These are phyloP conservation scores for Pitangus sulphuratus DNA, from an alignment of 2,797 vertebrate genomes.

Conservation along the genomic window DNA sequence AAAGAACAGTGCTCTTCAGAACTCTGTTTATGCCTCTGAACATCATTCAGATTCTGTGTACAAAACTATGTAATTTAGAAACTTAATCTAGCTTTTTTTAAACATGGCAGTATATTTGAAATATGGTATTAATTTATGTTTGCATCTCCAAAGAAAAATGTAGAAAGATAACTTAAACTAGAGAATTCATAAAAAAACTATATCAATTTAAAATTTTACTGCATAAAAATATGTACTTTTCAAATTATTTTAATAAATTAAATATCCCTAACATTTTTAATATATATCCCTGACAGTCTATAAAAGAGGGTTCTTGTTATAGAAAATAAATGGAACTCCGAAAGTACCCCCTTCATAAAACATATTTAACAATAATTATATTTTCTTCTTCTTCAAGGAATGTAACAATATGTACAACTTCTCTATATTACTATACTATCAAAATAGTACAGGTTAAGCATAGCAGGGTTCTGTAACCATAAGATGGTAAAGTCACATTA, in stretches of 20 bases:
- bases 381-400: conserved; percentile 77
- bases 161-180: conserved; percentile 80
- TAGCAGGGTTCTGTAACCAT: conserved; percentile 66
- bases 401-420: conserved; percentile 82
- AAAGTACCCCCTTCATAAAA: conserved; percentile 84
- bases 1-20: conserved; percentile 69
- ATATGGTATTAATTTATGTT: conserved; percentile 76
- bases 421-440: conserved; percentile 74
- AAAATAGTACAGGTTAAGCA: conserved; percentile 74
- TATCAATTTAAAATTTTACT: conserved; percentile 79
- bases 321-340: conserved; percentile 82
- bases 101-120: conserved; percentile 78
- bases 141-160: conserved; percentile 78
- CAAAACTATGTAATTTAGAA: conserved; percentile 78
- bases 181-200: conserved; percentile 74
- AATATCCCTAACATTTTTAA: conserved; percentile 78
- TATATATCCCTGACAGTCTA: conserved; percentile 84
- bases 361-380: conserved; percentile 77
- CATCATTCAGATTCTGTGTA: conserved; percentile 69
- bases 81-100: conserved; percentile 69
- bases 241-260: conserved; percentile 85
- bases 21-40: conserved; percentile 69
- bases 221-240: conserved; percentile 84
- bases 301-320: conserved; percentile 82
- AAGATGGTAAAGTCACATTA: conserved; percentile 67